phyloP scores from a whole-genome alignment of 2,113 vertebrate species.

The Paedocypris sp. region DNA sequence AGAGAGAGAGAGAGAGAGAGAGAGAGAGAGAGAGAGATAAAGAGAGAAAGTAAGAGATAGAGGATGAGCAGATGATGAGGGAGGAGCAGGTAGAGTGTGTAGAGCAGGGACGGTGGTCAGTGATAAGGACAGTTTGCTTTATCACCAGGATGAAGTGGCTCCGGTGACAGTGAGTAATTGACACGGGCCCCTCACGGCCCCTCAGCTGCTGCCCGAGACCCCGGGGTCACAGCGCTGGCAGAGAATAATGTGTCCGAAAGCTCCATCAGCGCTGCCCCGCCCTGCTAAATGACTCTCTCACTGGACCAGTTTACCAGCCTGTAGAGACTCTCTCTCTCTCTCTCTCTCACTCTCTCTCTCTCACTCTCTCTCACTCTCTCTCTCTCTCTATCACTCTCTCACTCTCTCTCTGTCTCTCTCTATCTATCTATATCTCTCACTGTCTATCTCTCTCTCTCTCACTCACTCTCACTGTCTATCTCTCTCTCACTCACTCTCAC shows the following conservation, averaged over 20 bases:
- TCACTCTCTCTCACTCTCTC: neutral
- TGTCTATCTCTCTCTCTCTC: neutral
- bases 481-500: neutral
- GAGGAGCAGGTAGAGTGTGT: too few relatives aligned
- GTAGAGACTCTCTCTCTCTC: slow-evolving; percentile 9
- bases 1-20: too few relatives aligned
- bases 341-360: slow-evolving; percentile 1
- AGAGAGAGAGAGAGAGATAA: too few relatives aligned
- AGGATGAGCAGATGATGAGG: too few relatives aligned
- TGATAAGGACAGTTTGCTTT: slow-evolving; percentile 64
- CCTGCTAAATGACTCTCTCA: slow-evolving; percentile 43
- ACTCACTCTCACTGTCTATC: neutral
- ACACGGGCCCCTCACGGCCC: slow-evolving; percentile 45
- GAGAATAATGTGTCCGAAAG: slow-evolving; percentile 64
- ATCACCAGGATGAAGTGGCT: slow-evolving; percentile 56
- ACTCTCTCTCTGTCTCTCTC: neutral
- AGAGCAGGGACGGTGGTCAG: slow-evolving; percentile 56
- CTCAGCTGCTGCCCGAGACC: slow-evolving; percentile 50
- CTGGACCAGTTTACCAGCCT: slow-evolving; percentile 28
- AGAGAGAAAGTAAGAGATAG: neutral
- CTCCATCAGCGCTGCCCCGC: too few relatives aligned
- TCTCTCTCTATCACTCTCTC: neutral
- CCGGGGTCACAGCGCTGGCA: slow-evolving; percentile 56
- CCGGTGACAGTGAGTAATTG: slow-evolving; percentile 65
- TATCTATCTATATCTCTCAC: neutral